phyloP scores from a whole-genome alignment of 2,797 vertebrate species.

The Myoxocephalus aenaeus region DNA sequence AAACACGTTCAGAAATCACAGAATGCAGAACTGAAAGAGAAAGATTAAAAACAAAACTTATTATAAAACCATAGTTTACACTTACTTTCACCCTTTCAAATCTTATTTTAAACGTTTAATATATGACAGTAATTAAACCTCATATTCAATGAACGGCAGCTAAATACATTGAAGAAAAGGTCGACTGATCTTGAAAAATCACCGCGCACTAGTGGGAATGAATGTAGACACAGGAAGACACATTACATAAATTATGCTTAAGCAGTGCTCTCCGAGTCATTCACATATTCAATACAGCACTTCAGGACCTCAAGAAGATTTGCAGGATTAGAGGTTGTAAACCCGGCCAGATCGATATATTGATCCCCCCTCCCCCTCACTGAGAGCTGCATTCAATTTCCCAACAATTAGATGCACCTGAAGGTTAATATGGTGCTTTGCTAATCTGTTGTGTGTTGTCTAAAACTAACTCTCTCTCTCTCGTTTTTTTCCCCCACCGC shows the following conservation, averaged over 20 bases:
- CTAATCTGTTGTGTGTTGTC: conserved; percentile 80
- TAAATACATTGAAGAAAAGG: conserved; percentile 59
- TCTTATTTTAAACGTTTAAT: background rate
- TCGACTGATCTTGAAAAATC: conserved; percentile 61
- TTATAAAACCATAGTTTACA: background rate
- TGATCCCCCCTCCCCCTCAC: conserved; percentile 73
- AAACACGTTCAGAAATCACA: background rate
- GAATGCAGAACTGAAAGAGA: background rate
- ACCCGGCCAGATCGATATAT: conserved; percentile 78
- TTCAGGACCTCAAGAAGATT: conserved; percentile 82
- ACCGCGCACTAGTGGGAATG: conserved; percentile 46
- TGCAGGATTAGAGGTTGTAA: conserved; percentile 85
- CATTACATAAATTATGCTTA: conserved; percentile 82
- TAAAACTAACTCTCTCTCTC: conserved; percentile 48
- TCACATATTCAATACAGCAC: conserved; percentile 83
- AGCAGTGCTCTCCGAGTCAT: conserved; percentile 72
- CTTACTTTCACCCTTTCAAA: background rate
- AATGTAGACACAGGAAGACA: conserved; percentile 56
- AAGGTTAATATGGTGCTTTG: conserved; percentile 81
- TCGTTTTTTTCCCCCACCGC: conserved; percentile 12
- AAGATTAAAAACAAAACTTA: background rate
- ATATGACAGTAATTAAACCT: background rate
- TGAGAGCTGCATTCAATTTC: conserved; percentile 83
- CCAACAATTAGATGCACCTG: conserved; percentile 83
- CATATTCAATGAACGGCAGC: conserved; percentile 23